phyloP scores from a whole-genome alignment of 1,140 invertebrate genomes.

The Drosophila mojavensis region DNA sequence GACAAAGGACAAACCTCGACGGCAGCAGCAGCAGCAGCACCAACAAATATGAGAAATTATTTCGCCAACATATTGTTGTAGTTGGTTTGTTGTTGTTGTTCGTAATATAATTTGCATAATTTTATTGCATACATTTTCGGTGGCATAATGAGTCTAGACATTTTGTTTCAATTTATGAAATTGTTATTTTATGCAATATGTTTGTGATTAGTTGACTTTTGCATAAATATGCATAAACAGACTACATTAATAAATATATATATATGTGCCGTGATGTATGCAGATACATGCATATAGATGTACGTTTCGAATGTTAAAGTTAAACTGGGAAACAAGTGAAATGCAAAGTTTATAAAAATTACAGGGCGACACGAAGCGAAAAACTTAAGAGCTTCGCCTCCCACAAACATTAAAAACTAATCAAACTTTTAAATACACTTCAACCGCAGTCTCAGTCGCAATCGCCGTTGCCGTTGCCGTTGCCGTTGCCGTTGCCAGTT shows the following conservation, averaged over 20 bases:
- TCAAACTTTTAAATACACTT: constrained; percentile 83
- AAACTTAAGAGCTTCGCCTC: constrained; percentile 44
- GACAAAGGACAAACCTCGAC: constrained; percentile 4
- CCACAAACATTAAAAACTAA: constrained; percentile 79
- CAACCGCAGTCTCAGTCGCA: constrained; percentile 46
- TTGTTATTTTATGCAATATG: constrained; percentile 74
- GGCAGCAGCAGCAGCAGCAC: neutral
- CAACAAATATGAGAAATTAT: constrained; percentile 26
- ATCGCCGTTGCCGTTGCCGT: constrained; percentile 33
- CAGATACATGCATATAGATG: constrained; percentile 8
- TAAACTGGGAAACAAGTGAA: constrained; percentile 37
- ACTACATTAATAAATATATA: neutral
- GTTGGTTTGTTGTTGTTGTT: constrained; percentile 5
- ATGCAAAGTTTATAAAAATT: constrained; percentile 58
- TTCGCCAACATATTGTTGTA: constrained; percentile 24
- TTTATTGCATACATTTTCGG: constrained; percentile 61
- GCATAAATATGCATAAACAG: constrained; percentile 52
- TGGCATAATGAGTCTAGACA: constrained; percentile 75
- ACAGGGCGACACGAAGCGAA: constrained; percentile 6
- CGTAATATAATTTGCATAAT: constrained; percentile 66
- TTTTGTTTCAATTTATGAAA: constrained; percentile 69
- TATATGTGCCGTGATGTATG: constrained; percentile 10
- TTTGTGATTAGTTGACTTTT: constrained; percentile 68
- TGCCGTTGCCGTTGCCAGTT: neutral
- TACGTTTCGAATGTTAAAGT: constrained; percentile 18